phyloP scores from a whole-genome alignment of 2,797 vertebrate species.

The Galago senegalensis region DNA sequence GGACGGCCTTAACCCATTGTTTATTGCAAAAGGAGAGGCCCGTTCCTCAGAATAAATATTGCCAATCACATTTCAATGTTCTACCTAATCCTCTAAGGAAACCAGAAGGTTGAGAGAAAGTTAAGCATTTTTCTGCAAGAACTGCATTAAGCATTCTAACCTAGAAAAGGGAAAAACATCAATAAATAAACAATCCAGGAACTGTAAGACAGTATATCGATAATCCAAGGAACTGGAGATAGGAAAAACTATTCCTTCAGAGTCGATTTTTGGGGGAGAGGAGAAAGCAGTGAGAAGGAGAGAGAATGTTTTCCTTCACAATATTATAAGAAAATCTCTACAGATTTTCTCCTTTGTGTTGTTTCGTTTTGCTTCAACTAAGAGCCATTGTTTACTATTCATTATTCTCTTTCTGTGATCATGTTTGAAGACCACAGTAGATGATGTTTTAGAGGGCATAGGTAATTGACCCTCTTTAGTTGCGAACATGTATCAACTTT shows the following conservation, averaged over 20 bases:
- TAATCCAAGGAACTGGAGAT: neutral
- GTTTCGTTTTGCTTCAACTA: neutral
- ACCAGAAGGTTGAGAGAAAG: conserved; percentile 22
- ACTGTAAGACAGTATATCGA: neutral
- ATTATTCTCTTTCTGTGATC: neutral
- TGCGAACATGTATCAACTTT: conserved; percentile 31
- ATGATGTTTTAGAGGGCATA: neutral
- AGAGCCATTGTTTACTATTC: neutral
- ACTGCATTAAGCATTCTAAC: conserved; percentile 21
- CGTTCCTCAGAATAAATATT: conserved; percentile 61
- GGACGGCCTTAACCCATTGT: conserved; percentile 68
- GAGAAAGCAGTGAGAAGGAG: neutral
- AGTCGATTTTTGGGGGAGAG: neutral
- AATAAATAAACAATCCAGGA: neutral
- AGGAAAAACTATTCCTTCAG: conserved; percentile 22
- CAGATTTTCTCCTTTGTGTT: neutral
- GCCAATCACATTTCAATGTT: conserved; percentile 70
- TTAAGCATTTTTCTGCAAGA: conserved; percentile 40
- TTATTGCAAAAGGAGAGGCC: conserved; percentile 77
- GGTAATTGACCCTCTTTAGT: neutral
- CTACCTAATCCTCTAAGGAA: conserved; percentile 63
- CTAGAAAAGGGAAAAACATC: neutral
- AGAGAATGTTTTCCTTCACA: neutral
- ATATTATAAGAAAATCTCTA: neutral
- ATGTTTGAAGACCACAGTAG: neutral